phyloP scores from a whole-genome alignment of 2,888 invertebrate species.

The Homarus gammarus region DNA sequence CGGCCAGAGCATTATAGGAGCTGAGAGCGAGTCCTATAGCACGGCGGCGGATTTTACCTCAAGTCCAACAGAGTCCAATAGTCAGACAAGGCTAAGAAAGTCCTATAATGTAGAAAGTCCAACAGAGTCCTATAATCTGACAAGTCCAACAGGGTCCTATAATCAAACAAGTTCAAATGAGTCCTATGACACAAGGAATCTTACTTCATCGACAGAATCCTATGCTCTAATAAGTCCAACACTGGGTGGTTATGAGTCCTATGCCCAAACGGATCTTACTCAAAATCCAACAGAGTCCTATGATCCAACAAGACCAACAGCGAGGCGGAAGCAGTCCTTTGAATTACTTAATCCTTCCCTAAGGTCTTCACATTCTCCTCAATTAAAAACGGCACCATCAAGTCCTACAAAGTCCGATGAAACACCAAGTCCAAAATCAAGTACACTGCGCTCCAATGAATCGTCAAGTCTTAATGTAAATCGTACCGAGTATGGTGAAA shows the following conservation, averaged over 20 bases:
- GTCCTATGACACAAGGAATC: background rate
- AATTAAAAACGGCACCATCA: background rate
- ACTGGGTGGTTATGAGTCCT: too few relatives aligned
- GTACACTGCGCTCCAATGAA: background rate
- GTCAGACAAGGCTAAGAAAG: too few relatives aligned
- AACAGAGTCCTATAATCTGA: too few relatives aligned
- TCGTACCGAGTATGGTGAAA: too few relatives aligned
- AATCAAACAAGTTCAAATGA: background rate
- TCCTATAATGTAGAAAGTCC: too few relatives aligned
- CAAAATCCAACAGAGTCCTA: background rate
- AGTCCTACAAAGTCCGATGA: background rate
- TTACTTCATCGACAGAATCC: background rate
- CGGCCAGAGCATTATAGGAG: too few relatives aligned
- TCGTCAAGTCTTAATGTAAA: background rate
- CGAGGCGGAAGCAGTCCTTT: background rate
- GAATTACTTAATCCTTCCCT: background rate
- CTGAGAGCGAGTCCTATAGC: too few relatives aligned
- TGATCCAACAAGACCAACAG: background rate
- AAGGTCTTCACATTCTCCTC: background rate
- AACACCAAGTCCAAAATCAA: background rate
- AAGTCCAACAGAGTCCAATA: too few relatives aligned
- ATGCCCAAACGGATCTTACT: background rate
- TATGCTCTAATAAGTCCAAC: too few relatives aligned
- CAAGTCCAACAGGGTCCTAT: too few relatives aligned
- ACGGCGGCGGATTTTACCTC: too few relatives aligned